A percentile compares a stretch with the other conserved stretches of the same genome.
These are phyloP conservation scores for Rhodinocichla rosea DNA, from an alignment of 2,113 vertebrate genomes.

Conservation along the genomic window DNA sequence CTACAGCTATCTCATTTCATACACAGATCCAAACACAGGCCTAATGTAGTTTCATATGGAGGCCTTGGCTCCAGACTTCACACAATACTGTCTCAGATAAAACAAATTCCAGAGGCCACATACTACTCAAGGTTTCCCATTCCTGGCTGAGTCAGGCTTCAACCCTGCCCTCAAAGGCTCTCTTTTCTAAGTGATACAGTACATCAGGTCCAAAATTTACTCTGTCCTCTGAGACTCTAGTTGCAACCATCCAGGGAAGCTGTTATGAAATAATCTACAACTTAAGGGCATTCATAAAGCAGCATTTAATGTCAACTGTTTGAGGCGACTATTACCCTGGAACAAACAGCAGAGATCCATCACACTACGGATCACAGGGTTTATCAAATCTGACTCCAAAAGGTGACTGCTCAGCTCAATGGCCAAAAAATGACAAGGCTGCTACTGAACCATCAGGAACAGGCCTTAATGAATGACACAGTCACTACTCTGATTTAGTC, in stretches of 20 bases:
- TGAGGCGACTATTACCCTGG: not conserved
- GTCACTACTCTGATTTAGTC: not conserved
- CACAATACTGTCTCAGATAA: not conserved
- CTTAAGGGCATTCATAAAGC: not conserved
- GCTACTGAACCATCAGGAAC: rapidly evolving
- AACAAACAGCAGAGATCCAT: not conserved
- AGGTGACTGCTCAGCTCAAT: not conserved
- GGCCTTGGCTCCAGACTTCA: constrained; percentile 4
- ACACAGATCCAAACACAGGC: not conserved
- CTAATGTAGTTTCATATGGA: not conserved
- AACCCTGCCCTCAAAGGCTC: not conserved
- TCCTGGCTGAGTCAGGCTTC: not conserved
- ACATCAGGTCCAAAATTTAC: not conserved
- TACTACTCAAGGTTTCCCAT: not conserved
- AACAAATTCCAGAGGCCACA: constrained; percentile 3
- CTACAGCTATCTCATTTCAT: not conserved
- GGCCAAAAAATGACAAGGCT: not conserved
- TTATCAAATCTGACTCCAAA: not conserved
- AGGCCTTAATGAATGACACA: not conserved
- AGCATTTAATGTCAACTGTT: not conserved
- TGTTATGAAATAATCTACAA: not conserved
- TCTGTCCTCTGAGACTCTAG: not conserved
- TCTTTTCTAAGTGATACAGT: not conserved
- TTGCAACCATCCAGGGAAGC: not conserved
- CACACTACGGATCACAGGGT: not conserved